Evolutionary conservation across 2,113 vertebrate genomes (phyloP), one percentile per base, ranked within the genome.

Genomic region (Cricetomys ansorgei): DNA sequence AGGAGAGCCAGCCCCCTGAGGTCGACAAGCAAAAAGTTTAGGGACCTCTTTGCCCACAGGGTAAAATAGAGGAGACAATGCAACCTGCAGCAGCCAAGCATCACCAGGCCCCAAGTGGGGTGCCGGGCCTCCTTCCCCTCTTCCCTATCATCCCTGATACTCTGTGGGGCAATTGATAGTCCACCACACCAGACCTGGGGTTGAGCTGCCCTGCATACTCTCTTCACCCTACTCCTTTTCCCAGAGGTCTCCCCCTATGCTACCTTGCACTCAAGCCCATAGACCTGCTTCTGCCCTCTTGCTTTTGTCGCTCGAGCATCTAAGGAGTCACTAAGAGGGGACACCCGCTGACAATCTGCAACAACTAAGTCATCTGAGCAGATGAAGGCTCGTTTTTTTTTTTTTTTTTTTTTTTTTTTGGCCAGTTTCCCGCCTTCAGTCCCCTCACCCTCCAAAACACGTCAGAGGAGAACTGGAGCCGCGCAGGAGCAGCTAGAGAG

Each of bases 61-160:
- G 64, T 45, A 10, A 29, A 25, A n/a, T 11, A 7, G 4, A 10
- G 13, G 40, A 16, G 27, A 15, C 5, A 17, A 15, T 31, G 67
- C 21, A 0, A 0, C 25, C 4, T 29, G 31, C 13, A 7, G 27
- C 45, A 59, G 86, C 37, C 12, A 0, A 1, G 50, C 37, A 70
- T 12, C 85, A 3, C 2, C 67, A 50, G 69, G 0, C 4, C n/a
- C 11, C 13, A 23, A 0, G 11, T 10, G 19, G 31, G 29, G 12
- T 9, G 17, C 31, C 12, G n/a, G 25, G 29, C 34, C 23, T 29
- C 76, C n/a, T 15, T 0, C 19, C 29, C 15, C 59, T 5, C 53
- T 10, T 3, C 16, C n/a, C 77, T 0, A 29, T 3, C 12, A 29
- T 13, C 95, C 15, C 4, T 31, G 15, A 9, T 6, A 4, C 21